Evolutionary conservation across 2,888 invertebrate species (phyloP).

Genomic region (Cremastinae sp.): DNA sequence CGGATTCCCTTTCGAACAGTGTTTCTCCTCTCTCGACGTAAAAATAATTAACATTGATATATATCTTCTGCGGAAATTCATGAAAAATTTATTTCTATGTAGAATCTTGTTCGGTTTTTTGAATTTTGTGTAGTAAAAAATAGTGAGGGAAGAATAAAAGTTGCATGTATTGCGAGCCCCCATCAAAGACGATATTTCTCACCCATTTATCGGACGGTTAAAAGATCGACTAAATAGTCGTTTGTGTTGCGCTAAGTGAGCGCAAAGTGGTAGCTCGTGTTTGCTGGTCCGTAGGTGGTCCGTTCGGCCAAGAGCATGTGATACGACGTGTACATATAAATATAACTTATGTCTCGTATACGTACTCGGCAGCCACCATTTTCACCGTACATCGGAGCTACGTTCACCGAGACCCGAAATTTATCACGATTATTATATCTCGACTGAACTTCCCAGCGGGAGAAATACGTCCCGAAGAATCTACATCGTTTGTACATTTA

Average conservation of each 20-base stretch:
- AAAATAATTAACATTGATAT: background rate
- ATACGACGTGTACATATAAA: conserved; percentile 45
- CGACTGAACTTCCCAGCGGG: conserved; percentile 48
- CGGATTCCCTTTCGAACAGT: background rate
- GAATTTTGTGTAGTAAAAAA: no score
- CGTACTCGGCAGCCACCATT: conserved; percentile 14
- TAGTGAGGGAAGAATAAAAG: no score
- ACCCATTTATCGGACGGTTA: conserved; percentile 62
- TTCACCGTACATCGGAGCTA: conserved; percentile 31
- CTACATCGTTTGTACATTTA: background rate
- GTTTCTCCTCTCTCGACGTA: background rate
- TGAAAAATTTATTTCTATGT: no score
- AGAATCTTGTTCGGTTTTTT: no score
- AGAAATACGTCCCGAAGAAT: background rate
- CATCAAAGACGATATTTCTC: conserved; percentile 56
- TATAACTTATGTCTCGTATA: conserved; percentile 33
- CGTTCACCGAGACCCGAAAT: conserved; percentile 49
- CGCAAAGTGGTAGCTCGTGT: conserved; percentile 79
- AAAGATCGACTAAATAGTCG: conserved; percentile 70
- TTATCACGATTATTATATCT: conserved; percentile 56
- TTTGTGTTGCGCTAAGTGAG: conserved; percentile 75
- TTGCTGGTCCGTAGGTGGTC: conserved; percentile 74
- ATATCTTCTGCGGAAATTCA: no score
- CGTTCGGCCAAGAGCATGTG: conserved; percentile 43
- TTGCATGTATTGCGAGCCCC: conserved; percentile 16